Conservation (phyloP, 2,888 invertebrate species). For the Cheilosia grossa region DNA sequence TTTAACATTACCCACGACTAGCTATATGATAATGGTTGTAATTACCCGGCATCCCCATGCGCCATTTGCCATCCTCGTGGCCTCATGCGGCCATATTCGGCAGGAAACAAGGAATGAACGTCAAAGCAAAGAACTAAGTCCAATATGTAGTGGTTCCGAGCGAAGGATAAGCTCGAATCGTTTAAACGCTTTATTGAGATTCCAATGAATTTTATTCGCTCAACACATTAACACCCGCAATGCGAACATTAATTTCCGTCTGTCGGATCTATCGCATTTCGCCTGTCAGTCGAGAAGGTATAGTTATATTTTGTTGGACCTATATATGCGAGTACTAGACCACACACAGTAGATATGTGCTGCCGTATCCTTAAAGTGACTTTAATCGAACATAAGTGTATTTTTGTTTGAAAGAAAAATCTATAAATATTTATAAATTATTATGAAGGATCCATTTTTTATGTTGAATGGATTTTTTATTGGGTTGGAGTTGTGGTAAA, state of each 20-base stretch:
- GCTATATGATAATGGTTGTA: slow-evolving; percentile 11
- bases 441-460: slow-evolving; percentile 52
- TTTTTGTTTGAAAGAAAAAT: slow-evolving; percentile 24
- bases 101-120: slow-evolving; percentile 43
- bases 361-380: slow-evolving; percentile 45
- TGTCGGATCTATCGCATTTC: slow-evolving; percentile 49
- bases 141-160: slow-evolving; percentile 62
- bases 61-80: neutral
- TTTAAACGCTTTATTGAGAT: slow-evolving; percentile 72
- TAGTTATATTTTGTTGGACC: slow-evolving; percentile 1
- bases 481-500: slow-evolving; percentile 37
- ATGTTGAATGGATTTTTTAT: slow-evolving; percentile 42
- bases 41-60: slow-evolving; percentile 32
- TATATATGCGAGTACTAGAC: neutral
- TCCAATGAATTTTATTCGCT: slow-evolving; percentile 72
- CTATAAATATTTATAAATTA: slow-evolving; percentile 73
- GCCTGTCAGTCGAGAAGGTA: slow-evolving; percentile 35
- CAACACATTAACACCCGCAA: slow-evolving; percentile 71
- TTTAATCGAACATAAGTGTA: slow-evolving; percentile 58
- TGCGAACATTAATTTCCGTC: slow-evolving; percentile 71
- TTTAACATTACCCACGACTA: neutral
- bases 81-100: slow-evolving; percentile 31
- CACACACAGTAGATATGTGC: neutral
- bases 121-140: slow-evolving; percentile 59
- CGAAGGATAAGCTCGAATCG: slow-evolving; percentile 67